Conservation (phyloP, 2,797 vertebrate species). For the Crenuchus spilurus region DNA sequence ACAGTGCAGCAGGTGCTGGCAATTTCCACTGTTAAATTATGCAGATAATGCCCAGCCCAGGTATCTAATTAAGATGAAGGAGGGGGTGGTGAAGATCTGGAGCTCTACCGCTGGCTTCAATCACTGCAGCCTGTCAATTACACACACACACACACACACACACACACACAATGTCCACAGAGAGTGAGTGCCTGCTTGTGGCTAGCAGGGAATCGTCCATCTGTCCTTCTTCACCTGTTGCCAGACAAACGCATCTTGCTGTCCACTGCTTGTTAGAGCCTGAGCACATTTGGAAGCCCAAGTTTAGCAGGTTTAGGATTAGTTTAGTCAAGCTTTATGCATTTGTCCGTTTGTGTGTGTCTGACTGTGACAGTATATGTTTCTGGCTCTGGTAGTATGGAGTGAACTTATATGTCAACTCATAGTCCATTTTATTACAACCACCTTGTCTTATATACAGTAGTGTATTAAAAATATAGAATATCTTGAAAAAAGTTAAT, state of each 20-base stretch:
- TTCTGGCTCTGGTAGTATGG: no score
- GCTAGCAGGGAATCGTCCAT: constrained; percentile 33
- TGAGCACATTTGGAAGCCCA: not conserved
- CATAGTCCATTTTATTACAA: no score
- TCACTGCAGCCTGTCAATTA: constrained; percentile 37
- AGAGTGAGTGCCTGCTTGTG: constrained; percentile 22
- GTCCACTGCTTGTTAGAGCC: not conserved
- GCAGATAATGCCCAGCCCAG: constrained; percentile 63
- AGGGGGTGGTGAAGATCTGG: constrained; percentile 61
- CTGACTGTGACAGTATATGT: no score
- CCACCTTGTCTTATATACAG: no score
- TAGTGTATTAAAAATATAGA: no score
- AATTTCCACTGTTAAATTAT: constrained; percentile 62
- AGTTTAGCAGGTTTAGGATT: constrained; percentile 18
- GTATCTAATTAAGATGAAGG: constrained; percentile 65
- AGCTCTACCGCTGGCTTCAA: constrained; percentile 47
- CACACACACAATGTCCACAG: constrained; percentile 1
- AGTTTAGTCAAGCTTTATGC: not conserved
- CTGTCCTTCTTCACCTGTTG: constrained; percentile 43
- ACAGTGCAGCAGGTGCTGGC: constrained; percentile 53
- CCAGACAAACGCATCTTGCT: constrained; percentile 28
- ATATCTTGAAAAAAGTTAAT: no score
- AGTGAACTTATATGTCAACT: no score
- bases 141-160: constrained; percentile 24
- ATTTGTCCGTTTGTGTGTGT: not conserved